Percentiles rank a stretch among this genome's conserved stretches.
phyloP scores from a whole-genome alignment of 1,140 invertebrate species.

The Halesus radiatus region DNA sequence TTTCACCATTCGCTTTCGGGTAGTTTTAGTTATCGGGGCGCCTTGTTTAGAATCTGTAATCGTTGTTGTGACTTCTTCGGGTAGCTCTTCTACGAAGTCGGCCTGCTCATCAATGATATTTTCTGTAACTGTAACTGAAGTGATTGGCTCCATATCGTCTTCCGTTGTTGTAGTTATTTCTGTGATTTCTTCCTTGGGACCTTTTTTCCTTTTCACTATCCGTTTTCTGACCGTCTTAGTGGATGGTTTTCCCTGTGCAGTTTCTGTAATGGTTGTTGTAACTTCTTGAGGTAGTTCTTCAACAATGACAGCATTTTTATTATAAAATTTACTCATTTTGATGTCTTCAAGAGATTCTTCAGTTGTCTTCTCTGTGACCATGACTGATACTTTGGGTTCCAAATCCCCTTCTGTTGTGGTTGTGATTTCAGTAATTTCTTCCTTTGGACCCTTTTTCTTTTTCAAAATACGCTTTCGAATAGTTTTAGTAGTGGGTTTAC shows the following conservation, averaged over 20 bases:
- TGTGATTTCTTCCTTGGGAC: constrained; percentile 11
- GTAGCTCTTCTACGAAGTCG: too few species aligned
- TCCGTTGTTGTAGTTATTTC: not conserved
- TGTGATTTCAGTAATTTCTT: constrained; percentile 31
- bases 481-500: not conserved
- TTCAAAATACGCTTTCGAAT: constrained; percentile 14
- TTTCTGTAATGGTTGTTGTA: constrained; percentile 8
- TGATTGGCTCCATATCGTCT: not conserved
- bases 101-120: not conserved
- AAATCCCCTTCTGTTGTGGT: not conserved
- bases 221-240: not conserved
- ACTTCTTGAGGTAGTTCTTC: constrained; percentile 13
- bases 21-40: not conserved
- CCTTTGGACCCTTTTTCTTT: constrained; percentile 16
- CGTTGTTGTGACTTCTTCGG: too few species aligned
- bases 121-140: constrained; percentile 1
- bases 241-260: not conserved
- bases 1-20: not conserved
- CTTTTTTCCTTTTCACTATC: not conserved
- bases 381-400: not conserved
- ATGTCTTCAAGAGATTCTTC: not conserved
- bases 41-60: too few species aligned
- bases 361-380: not conserved
- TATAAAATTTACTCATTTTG: not conserved
- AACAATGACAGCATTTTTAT: not conserved